A percentile compares a stretch with the other conserved stretches of the same genome.
These are phyloP conservation scores for Chaenodraco wilsoni DNA, from an alignment of 2,797 vertebrate species.

Conservation along the genomic window DNA sequence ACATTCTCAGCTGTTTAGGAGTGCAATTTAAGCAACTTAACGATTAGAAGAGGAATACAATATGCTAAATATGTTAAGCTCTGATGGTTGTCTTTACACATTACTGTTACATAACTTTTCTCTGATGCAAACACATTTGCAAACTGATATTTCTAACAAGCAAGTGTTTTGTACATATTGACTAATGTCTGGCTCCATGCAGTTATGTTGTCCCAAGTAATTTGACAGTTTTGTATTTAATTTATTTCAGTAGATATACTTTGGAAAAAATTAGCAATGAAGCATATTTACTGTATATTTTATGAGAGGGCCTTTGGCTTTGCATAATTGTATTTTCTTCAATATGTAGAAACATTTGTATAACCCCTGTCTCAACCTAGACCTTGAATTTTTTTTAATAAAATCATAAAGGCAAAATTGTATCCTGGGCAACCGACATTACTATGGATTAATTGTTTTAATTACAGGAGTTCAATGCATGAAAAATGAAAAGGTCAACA, in stretches of 20 bases:
- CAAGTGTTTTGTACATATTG: not conserved
- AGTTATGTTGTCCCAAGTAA: not conserved
- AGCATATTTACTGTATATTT: constrained; percentile 2
- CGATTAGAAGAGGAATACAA: constrained; percentile 13
- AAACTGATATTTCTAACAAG: not conserved
- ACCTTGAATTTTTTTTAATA: constrained; percentile 27
- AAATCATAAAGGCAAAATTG: not conserved
- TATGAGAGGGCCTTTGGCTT: not conserved
- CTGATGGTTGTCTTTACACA: not conserved
- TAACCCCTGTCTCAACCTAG: not conserved
- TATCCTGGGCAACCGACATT: not conserved
- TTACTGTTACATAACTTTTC: not conserved
- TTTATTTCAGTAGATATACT: constrained; percentile 18
- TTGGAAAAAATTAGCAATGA: constrained; percentile 16
- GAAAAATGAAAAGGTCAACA: constrained; percentile 35
- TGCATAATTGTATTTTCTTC: constrained; percentile 12
- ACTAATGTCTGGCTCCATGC: not conserved
- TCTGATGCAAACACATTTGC: not conserved
- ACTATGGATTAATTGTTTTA: constrained; percentile 15
- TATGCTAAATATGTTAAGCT: not conserved
- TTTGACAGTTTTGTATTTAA: constrained; percentile 7
- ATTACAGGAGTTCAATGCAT: constrained; percentile 11
- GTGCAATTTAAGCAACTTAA: constrained; percentile 28
- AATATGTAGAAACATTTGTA: not conserved
- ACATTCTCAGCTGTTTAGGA: constrained; percentile 22